These are phyloP conservation scores for Poecilia gillii DNA, from an alignment of 2,797 vertebrate genomes.

Conservation along the genomic window DNA sequence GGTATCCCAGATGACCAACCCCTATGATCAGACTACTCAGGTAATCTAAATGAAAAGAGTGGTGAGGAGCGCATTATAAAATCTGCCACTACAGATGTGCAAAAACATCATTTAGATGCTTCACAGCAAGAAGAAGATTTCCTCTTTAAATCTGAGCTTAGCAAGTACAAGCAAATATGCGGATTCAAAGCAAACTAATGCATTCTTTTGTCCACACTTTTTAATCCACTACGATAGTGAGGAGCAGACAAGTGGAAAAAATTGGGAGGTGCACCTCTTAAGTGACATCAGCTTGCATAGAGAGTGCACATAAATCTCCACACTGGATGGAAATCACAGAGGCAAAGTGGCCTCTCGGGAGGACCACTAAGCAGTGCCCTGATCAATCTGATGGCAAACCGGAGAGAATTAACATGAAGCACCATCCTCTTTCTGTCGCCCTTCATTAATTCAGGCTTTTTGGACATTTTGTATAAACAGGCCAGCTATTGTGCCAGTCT, in stretches of 20 bases:
- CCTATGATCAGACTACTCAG: neutral
- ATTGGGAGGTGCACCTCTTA: neutral
- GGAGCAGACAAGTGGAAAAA: neutral
- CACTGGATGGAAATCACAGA: conserved; percentile 31
- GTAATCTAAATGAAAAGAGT: neutral
- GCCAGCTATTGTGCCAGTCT: conserved; percentile 12
- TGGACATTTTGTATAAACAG: conserved; percentile 35
- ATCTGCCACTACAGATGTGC: neutral
- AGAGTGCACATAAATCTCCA: conserved; percentile 24
- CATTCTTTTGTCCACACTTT: neutral
- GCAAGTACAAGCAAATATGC: neutral
- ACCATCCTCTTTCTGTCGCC: conserved; percentile 24
- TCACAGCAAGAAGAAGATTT: neutral
- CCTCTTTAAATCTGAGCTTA: neutral
- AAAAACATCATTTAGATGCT: neutral
- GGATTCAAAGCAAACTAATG: neutral
- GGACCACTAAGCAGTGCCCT: conserved; percentile 33
- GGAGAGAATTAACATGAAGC: conserved; percentile 41
- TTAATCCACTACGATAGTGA: neutral
- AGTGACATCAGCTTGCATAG: conserved; percentile 6
- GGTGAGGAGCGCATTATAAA: neutral
- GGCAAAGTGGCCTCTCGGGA: conserved; percentile 36
- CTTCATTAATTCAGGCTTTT: conserved; percentile 33
- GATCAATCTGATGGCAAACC: conserved; percentile 33
- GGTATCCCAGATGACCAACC: neutral